A percentile compares a stretch with the other conserved stretches of the same genome.
Conservation (phyloP, 2,888 invertebrate genomes). For the Eupithecia abbreviata region DNA sequence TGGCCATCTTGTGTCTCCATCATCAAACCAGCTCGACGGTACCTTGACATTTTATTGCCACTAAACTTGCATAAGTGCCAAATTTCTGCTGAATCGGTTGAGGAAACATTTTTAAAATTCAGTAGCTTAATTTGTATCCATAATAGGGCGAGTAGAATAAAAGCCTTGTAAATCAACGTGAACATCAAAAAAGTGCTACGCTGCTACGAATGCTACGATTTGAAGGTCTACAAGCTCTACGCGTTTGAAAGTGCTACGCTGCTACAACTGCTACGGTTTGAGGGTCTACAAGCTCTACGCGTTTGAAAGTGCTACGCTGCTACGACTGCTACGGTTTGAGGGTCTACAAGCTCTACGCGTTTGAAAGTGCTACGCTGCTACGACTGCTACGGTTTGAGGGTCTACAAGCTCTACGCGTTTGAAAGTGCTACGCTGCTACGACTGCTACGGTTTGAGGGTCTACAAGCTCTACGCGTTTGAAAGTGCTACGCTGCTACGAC, state of each 20-base stretch:
- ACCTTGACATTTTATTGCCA: too few species aligned
- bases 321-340: background rate
- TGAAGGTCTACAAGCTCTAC: background rate
- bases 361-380: background rate
- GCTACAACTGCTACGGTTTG: constrained; percentile 51
- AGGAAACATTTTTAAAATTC: too few species aligned
- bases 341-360: constrained; percentile 14
- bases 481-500: constrained; percentile 10
- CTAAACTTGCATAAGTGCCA: too few species aligned
- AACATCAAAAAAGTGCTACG: constrained; percentile 4
- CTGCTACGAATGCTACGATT: background rate
- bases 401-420: constrained; percentile 27
- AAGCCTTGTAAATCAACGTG: background rate
- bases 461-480: background rate
- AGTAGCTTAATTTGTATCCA: too few species aligned
- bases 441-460: background rate
- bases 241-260: too few species aligned
- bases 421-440: constrained; percentile 46
- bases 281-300: background rate
- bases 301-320: background rate
- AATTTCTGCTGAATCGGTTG: too few species aligned
- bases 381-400: background rate
- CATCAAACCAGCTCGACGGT: too few species aligned
- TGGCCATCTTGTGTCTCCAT: too few species aligned
- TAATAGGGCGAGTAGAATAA: too few species aligned